Evolutionary conservation across 2,888 invertebrate species (phyloP).

Genomic region (Protodeltote pygarga): DNA sequence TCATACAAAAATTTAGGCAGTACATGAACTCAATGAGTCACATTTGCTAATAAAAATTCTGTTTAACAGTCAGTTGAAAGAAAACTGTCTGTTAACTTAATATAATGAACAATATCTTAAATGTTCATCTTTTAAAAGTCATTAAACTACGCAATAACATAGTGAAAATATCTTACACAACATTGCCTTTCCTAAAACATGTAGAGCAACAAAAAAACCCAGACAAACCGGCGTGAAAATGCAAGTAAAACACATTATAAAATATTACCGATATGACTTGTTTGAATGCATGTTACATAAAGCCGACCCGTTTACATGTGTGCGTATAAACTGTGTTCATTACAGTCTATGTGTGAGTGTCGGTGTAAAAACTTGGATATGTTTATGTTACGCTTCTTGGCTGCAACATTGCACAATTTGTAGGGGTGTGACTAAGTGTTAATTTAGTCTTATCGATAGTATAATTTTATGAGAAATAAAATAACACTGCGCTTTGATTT

Average conservation of each 20-base stretch:
- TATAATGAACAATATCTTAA: no score
- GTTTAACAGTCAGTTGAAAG: no score
- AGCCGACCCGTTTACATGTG: conserved; percentile 13
- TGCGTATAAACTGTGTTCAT: conserved; percentile 16
- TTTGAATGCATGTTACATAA: conserved; percentile 50
- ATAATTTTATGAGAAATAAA: conserved; percentile 6
- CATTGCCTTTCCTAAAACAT: no score
- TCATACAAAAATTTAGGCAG: neutral
- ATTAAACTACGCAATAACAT: no score
- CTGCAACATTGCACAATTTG: conserved; percentile 68
- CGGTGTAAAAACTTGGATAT: conserved; percentile 55
- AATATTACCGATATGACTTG: conserved; percentile 35
- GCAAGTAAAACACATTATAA: conserved; percentile 6
- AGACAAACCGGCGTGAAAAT: neutral
- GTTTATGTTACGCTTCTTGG: conserved; percentile 67
- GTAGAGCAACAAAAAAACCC: neutral
- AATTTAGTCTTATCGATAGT: conserved; percentile 26
- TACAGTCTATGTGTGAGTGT: conserved; percentile 20
- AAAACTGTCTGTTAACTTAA: no score
- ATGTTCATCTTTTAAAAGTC: no score
- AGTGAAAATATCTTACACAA: no score
- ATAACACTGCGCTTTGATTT: no score
- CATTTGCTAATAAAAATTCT: no score
- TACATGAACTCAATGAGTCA: no score
- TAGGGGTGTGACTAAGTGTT: conserved; percentile 59